Conservation (phyloP, 2,797 vertebrate genomes). For the Mycteria americana region DNA sequence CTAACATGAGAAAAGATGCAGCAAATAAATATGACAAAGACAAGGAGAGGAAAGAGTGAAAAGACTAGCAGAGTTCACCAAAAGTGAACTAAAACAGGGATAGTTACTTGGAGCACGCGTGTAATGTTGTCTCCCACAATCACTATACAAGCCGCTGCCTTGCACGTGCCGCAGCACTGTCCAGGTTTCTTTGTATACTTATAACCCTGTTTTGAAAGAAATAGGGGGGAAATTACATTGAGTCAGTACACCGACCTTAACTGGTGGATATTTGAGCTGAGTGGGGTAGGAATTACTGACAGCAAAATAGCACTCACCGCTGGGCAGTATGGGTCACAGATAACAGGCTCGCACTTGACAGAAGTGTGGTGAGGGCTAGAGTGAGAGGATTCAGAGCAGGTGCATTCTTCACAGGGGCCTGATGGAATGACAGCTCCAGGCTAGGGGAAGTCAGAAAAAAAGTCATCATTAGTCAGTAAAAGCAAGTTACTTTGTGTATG, state of each 20-base stretch:
- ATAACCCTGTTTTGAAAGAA: constrained; percentile 65
- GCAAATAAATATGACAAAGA: background rate
- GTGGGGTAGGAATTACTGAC: background rate
- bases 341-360: constrained; percentile 48
- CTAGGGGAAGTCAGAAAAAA: constrained; percentile 27
- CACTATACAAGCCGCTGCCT: constrained; percentile 40
- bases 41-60: background rate
- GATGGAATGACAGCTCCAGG: constrained; percentile 67
- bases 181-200: constrained; percentile 35
- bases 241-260: background rate
- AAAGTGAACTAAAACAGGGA: background rate
- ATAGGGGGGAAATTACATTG: background rate
- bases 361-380: background rate
- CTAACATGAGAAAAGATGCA: background rate
- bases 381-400: constrained; percentile 27
- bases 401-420: constrained; percentile 65
- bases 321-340: constrained; percentile 62
- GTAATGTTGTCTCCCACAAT: background rate
- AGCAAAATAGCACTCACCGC: constrained; percentile 31
- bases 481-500: background rate
- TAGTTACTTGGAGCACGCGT: constrained; percentile 53
- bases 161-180: constrained; percentile 71
- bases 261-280: background rate
- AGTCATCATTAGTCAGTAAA: background rate
- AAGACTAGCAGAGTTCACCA: background rate